These are phyloP conservation scores for Brevipalpus yothersi DNA, from an alignment of 1,140 invertebrate genomes.

Conservation along the genomic window DNA sequence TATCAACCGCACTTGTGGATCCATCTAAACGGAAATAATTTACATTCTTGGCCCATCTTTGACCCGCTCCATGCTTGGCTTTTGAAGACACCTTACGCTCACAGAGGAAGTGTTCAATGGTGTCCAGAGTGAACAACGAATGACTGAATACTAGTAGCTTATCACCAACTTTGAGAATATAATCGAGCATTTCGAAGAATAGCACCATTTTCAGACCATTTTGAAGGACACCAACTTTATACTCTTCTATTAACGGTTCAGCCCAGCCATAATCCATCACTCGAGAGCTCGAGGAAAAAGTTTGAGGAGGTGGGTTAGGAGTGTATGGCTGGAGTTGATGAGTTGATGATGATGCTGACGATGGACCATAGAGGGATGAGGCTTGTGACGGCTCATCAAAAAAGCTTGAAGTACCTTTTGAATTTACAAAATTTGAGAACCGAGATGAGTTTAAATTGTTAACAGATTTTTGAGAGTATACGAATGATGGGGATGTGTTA, in stretches of 20 bases:
- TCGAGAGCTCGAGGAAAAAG: neutral
- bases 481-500: too few species aligned
- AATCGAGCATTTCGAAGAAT: slow-evolving; percentile 72
- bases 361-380: neutral
- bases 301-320: neutral
- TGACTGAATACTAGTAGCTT: slow-evolving; percentile 89
- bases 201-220: slow-evolving; percentile 87
- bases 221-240: slow-evolving; percentile 61
- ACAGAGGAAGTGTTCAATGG: slow-evolving; percentile 86
- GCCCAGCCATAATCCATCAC: slow-evolving; percentile 27
- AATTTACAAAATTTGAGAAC: too few species aligned
- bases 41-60: slow-evolving; percentile 55
- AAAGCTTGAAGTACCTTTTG: too few species aligned
- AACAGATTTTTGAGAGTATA: neutral
- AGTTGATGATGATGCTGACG: neutral
- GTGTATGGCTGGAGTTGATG: neutral
- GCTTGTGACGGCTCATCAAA: neutral
- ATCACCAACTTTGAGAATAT: slow-evolving; percentile 62
- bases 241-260: slow-evolving; percentile 55
- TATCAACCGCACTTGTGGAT: slow-evolving; percentile 68
- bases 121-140: slow-evolving; percentile 76
- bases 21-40: slow-evolving; percentile 87
- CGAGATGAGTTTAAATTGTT: neutral
- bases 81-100: slow-evolving; percentile 38
- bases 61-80: slow-evolving; percentile 13